Percentiles rank a stretch among this genome's conserved stretches.
Conservation (phyloP, 1,140 invertebrate genomes). For the Asobara japonica region DNA sequence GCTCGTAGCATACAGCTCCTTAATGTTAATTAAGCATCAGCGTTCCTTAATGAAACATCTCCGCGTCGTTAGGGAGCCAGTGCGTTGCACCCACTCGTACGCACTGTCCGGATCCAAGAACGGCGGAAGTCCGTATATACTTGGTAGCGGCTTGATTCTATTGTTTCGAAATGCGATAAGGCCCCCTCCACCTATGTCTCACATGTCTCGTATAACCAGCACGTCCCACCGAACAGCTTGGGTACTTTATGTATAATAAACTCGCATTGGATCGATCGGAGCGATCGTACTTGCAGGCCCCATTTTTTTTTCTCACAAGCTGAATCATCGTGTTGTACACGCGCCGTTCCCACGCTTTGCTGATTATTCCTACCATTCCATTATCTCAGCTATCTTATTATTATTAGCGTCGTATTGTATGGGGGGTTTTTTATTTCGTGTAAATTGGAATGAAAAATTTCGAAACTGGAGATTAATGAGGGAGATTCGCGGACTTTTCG, state of each 20-base stretch:
- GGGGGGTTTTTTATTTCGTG: too few species aligned
- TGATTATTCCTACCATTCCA: conserved; percentile 4
- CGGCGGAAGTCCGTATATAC: conserved; percentile 18
- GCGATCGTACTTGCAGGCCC: neutral
- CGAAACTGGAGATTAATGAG: too few species aligned
- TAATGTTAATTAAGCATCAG: neutral
- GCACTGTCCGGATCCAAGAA: conserved; percentile 10
- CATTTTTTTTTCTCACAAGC: conserved; percentile 23
- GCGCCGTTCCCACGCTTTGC: conserved; percentile 25
- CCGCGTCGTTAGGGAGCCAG: neutral
- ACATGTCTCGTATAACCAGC: too few species aligned
- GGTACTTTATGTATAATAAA: neutral
- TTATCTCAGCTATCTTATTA: neutral
- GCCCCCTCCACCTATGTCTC: neutral
- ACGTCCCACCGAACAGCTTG: neutral
- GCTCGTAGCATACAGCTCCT: neutral
- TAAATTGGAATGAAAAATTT: too few species aligned
- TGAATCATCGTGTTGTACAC: neutral
- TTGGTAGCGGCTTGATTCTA: conserved; percentile 1
- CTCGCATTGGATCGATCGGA: neutral
- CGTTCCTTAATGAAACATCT: conserved; percentile 4
- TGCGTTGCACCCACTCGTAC: conserved; percentile 4
- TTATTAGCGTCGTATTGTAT: too few species aligned
- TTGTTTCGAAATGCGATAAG: conserved; percentile 22
- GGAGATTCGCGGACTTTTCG: too few species aligned